Evolutionary conservation across 2,797 vertebrate genomes (phyloP).

Genomic region (Peromyscus aztecus): DNA sequence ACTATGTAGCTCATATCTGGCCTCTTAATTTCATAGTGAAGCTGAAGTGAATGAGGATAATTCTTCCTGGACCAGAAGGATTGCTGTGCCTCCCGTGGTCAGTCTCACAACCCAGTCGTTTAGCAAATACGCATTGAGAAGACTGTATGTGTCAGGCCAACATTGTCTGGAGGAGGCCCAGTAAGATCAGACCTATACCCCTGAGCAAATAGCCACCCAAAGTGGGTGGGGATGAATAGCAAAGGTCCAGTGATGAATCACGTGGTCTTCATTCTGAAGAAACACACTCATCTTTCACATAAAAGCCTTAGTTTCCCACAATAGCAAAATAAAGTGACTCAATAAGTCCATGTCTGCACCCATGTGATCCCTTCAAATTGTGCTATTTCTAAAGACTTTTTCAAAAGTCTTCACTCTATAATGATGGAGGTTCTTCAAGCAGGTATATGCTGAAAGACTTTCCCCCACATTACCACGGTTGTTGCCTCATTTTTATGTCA

Average conservation of each 20-base stretch:
- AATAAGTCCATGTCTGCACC: neutral
- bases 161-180: neutral
- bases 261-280: neutral
- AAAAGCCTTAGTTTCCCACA: neutral
- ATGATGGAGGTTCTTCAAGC: neutral
- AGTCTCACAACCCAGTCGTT: neutral
- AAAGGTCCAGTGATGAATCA: neutral
- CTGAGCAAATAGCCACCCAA: neutral
- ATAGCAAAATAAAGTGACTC: neutral
- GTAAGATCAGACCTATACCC: constrained; percentile 8
- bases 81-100: neutral
- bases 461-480: neutral
- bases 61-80: constrained; percentile 24
- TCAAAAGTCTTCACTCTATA: constrained; percentile 36
- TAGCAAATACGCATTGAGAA: neutral
- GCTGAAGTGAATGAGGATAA: neutral
- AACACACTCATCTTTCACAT: neutral
- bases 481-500: neutral
- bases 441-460: neutral
- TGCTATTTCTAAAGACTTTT: constrained; percentile 47
- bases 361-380: neutral
- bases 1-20: neutral
- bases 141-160: neutral
- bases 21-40: constrained; percentile 20
- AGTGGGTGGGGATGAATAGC: neutral